phyloP scores from a whole-genome alignment of 2,888 invertebrate genomes.

The Bursaphelenchus okinawaensis region DNA sequence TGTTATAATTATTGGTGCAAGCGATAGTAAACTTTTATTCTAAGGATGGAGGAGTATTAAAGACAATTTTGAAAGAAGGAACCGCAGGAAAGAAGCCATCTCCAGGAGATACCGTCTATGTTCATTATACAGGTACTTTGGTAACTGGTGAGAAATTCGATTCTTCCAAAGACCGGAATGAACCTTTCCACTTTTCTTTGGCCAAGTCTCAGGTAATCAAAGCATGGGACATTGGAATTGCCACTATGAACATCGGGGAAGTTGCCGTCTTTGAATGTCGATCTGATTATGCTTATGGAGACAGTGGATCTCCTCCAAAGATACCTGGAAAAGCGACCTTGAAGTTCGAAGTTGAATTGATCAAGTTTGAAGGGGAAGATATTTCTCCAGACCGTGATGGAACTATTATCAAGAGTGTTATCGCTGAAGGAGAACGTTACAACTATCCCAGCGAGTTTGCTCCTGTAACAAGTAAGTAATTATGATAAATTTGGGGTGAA shows the following conservation, averaged over 20 bases:
- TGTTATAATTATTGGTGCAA: too few species aligned
- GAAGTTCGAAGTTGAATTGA: slow-evolving; percentile 72
- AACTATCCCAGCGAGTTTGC: slow-evolving; percentile 76
- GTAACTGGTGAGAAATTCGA: slow-evolving; percentile 78
- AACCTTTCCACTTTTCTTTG: slow-evolving; percentile 79
- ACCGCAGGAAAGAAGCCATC: slow-evolving; percentile 61
- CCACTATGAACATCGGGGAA: slow-evolving; percentile 75
- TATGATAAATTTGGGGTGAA: slow-evolving; percentile 10
- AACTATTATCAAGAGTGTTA: slow-evolving; percentile 68
- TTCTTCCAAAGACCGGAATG: slow-evolving; percentile 76
- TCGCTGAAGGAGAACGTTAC: slow-evolving; percentile 70
- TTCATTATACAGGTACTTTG: slow-evolving; percentile 85
- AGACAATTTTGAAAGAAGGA: slow-evolving; percentile 70
- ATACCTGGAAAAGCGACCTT: slow-evolving; percentile 80
- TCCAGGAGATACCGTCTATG: slow-evolving; percentile 57
- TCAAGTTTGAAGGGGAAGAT: slow-evolving; percentile 67
- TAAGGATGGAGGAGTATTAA: slow-evolving; percentile 75
- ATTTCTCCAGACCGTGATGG: slow-evolving; percentile 77
- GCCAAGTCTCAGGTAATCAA: slow-evolving; percentile 70
- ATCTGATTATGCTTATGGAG: slow-evolving; percentile 81
- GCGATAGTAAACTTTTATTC: slow-evolving; percentile 15
- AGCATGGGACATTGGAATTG: slow-evolving; percentile 82
- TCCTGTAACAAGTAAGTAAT: slow-evolving; percentile 71
- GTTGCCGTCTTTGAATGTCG: slow-evolving; percentile 76
- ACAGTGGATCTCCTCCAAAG: slow-evolving; percentile 74